These are phyloP conservation scores for Sycophila texana DNA, from an alignment of 2,888 invertebrate species.

Conservation along the genomic window DNA sequence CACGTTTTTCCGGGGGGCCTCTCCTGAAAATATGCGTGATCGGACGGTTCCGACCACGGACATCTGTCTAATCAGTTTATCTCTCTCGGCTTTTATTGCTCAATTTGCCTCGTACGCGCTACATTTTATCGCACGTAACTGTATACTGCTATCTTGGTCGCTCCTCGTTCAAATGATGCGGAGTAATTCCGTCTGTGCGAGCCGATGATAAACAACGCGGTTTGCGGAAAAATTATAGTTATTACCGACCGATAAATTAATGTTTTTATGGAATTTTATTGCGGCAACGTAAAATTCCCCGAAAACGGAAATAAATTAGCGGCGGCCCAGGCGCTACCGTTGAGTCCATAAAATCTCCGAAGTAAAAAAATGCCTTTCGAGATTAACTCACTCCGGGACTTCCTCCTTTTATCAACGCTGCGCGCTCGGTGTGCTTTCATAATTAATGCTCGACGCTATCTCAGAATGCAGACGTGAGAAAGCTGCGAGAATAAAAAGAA, in stretches of 20 bases:
- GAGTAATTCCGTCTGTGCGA: background rate
- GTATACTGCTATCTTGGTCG: background rate
- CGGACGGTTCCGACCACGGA: background rate
- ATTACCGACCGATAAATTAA: no score
- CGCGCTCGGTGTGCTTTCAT: background rate
- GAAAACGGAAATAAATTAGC: no score
- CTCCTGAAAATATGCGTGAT: slow-evolving; percentile 4
- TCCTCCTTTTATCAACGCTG: no score
- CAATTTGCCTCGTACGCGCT: background rate
- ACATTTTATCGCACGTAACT: slow-evolving; percentile 3
- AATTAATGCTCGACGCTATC: slow-evolving; percentile 27
- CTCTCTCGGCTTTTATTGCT: background rate
- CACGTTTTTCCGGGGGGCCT: slow-evolving; percentile 20
- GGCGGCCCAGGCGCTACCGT: no score
- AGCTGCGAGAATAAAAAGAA: background rate
- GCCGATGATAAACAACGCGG: no score
- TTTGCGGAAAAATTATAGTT: no score
- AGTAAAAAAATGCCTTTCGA: no score
- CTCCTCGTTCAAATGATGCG: background rate
- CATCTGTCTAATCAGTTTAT: background rate
- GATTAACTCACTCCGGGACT: no score
- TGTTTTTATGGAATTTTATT: no score
- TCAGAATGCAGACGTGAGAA: slow-evolving; percentile 29
- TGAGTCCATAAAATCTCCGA: no score
- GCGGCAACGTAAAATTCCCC: no score